Percentiles rank a stretch among this genome's conserved stretches.
phyloP scores from a whole-genome alignment of 1,140 invertebrate genomes.

The Eriocheir sinensis region DNA sequence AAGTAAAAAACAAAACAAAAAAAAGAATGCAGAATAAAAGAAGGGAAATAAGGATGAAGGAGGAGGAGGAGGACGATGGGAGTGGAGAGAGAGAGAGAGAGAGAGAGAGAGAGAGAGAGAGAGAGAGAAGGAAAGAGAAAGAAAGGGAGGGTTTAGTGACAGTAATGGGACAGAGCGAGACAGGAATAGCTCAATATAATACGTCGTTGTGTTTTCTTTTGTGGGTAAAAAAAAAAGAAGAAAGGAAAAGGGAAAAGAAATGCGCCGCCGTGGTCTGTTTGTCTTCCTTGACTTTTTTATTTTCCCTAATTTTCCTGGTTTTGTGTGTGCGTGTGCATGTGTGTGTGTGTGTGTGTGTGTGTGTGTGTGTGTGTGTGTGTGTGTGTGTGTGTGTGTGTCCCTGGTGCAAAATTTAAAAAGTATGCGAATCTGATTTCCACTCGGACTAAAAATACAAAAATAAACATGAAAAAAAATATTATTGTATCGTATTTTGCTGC shows the following conservation, averaged over 20 bases:
- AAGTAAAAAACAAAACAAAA: background rate
- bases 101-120: background rate
- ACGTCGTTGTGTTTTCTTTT: background rate
- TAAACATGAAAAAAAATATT: too few species aligned
- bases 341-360: slow-evolving; percentile 54
- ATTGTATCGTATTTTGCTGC: too few species aligned
- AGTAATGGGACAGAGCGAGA: background rate
- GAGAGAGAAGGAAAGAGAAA: background rate
- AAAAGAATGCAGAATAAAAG: background rate
- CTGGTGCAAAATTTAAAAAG: too few species aligned
- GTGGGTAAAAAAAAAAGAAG: background rate
- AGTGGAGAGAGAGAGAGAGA: background rate
- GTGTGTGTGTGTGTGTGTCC: slow-evolving; percentile 35
- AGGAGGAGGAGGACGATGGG: background rate
- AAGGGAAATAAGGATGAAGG: background rate
- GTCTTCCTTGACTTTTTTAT: slow-evolving; percentile 1
- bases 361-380: slow-evolving; percentile 51
- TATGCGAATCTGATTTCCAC: too few species aligned
- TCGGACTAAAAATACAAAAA: too few species aligned
- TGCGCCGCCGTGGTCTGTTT: background rate
- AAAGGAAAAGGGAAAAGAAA: background rate
- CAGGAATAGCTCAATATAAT: slow-evolving; percentile 14
- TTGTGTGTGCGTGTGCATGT: slow-evolving; percentile 30
- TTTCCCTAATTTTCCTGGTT: background rate
- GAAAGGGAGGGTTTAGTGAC: background rate